phyloP scores from a whole-genome alignment of 2,888 invertebrate species.

The Myopa tessellatipennis region DNA sequence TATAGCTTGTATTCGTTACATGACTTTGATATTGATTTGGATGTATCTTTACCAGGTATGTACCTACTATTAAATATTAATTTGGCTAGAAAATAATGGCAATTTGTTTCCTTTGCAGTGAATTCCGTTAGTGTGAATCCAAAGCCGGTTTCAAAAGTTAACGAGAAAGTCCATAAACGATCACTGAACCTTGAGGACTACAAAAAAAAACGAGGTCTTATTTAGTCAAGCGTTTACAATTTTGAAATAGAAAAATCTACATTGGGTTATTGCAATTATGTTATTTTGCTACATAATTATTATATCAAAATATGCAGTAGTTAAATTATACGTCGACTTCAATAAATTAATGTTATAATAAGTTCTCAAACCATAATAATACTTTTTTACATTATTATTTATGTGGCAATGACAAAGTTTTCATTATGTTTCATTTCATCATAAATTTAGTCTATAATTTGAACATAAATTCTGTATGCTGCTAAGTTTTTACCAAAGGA shows the following conservation, averaged over 20 bases:
- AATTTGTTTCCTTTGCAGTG: slow-evolving; percentile 70
- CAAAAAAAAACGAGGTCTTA: slow-evolving; percentile 91
- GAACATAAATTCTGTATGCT: background rate
- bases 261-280: too few species aligned
- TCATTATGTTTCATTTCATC: too few species aligned
- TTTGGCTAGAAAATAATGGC: too few species aligned
- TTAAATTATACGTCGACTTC: too few species aligned
- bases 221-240: slow-evolving; percentile 69
- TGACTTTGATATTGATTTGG: slow-evolving; percentile 96
- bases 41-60: slow-evolving; percentile 84
- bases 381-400: too few species aligned
- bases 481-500: background rate
- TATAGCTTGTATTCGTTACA: slow-evolving; percentile 76
- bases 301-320: too few species aligned
- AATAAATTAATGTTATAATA: too few species aligned
- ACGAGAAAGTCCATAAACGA: slow-evolving; percentile 84
- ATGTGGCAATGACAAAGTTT: too few species aligned
- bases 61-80: slow-evolving; percentile 48
- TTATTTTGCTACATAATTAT: too few species aligned
- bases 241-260: too few species aligned
- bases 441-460: too few species aligned
- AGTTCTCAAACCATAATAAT: too few species aligned
- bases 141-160: slow-evolving; percentile 78
- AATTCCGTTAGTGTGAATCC: slow-evolving; percentile 79
- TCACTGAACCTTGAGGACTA: slow-evolving; percentile 92